Base-by-base conservation (phyloP, 2,888 invertebrate species). In the Pristionchus japonicus region DNA sequence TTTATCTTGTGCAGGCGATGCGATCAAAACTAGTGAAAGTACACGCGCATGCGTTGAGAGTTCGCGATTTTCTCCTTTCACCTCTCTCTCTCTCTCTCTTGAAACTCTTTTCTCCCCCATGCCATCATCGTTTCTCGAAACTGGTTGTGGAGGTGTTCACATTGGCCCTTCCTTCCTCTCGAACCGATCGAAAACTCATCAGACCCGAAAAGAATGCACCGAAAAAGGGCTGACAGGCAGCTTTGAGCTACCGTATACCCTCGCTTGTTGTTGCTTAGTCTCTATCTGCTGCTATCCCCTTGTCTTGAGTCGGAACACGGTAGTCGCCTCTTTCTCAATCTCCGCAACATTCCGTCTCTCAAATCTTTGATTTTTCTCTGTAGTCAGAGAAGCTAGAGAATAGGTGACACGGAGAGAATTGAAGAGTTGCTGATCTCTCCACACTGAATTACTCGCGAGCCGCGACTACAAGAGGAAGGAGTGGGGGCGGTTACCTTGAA, bases 61-160 rank as follows among this genome's bases (percentile, higher is more conserved):
- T 67, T 37, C 37, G 3, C 70, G 70, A 70, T 70, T 70, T 70
- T 34, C 34, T 34, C 70, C 70, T 80, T 80, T 80, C 43, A 49
- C 80, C 80, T 15, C 40, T 27, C 67, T 67, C 64, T 64, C 70
- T 37, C 70, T 34, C 74, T 74, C 74, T 77, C 80, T 70, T 70
- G 70, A 70, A 70, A 70, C 70, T 70, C 70, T 70, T 67, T 67
- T 40, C 77, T 17, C 27, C 74, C n/a, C 77, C 40, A 47, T 80
- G 49, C 80, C 80, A 70, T 70, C 70, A 70, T 70, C 70, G 70
- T 70, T 70, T 70, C 70, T 70, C 70, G 70, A 70, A 70, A 70
- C 70, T 70, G 37, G 70, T 70, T 70, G 70, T 34, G 64, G 9
- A 9, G 64, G n/a, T 27, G 31, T 27, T 34, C 64, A 64, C 31